Evolutionary conservation across 2,113 vertebrate genomes (phyloP).

Genomic region (Acrocephalus kingi): DNA sequence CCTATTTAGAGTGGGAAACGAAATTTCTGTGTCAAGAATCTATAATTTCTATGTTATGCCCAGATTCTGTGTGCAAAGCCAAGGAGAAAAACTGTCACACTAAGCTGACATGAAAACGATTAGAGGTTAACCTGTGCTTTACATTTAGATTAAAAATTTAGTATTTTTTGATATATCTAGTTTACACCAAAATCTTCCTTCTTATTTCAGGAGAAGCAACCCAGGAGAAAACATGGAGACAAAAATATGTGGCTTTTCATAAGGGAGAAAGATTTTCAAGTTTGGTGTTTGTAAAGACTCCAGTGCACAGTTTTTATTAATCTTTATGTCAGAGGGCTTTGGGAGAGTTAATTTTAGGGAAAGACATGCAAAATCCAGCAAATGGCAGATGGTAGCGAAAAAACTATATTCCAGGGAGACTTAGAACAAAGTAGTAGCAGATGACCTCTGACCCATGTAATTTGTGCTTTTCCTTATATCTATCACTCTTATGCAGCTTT

Average conservation of each 20-base stretch:
- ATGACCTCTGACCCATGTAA: neutral
- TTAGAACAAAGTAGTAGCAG: neutral
- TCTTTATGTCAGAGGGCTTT: neutral
- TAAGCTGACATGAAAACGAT: neutral
- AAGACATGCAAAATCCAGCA: conserved; percentile 55
- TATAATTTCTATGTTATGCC: neutral
- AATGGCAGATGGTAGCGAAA: conserved; percentile 64
- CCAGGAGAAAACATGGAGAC: neutral
- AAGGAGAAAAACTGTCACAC: neutral
- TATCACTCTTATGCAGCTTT: neutral
- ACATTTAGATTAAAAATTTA: neutral
- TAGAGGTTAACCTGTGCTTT: neutral
- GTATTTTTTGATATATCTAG: neutral
- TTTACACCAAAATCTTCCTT: neutral
- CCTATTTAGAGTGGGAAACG: neutral
- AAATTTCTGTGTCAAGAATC: neutral
- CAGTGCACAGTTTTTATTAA: neutral
- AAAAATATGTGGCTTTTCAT: neutral
- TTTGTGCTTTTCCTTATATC: neutral
- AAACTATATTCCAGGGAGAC: conserved; percentile 57
- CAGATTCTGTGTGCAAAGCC: neutral
- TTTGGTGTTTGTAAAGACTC: neutral
- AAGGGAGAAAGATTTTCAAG: neutral
- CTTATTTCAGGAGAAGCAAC: neutral
- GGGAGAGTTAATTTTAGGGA: neutral